Evolutionary conservation across 2,113 vertebrate genomes (phyloP), one percentile per base, ranked within the genome.

Genomic region (Pteruthius melanotis): DNA sequence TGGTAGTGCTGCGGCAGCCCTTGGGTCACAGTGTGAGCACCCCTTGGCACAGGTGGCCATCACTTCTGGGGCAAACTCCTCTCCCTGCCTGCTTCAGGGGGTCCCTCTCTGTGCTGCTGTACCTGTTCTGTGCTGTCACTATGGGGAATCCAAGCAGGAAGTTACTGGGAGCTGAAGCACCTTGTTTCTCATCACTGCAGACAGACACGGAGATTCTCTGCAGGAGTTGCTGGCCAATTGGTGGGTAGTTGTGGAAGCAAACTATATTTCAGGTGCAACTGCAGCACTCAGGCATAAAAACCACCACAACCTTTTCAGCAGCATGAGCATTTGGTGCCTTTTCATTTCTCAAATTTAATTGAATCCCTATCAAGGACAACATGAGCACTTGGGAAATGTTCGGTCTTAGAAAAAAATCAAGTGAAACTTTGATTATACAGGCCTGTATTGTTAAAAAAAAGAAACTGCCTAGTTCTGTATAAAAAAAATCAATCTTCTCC

Each of bases 401-500:
- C 63, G 15, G 44, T 86, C 50, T 45, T 33, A 21, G 31, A 17
- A 74, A 63, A 76, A 78, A 81, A 39, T n/a, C 21, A 84, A 88
- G 53, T 49, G 37, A 68, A 94, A 86, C 47, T 90, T 87, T 81
- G 69, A 88, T 89, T 94, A 74, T 81, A 77, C 42, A 60, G 42
- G 26, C 68, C 31, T 66, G 44, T 54, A 65, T 83, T 94, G 63
- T 81, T 72, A 45, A 66, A 91, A 89, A 77, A 44, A 44, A 42
- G 26, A 84, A 90, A 70, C 60, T 60, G 39, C 56, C 75, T 83
- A 39, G 79, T 72, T 89, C 47, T 66, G 13, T 77, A 87, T 64
- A 9, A 75, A 79, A 91, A 95, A 95, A 94, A 84, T 89, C 87
- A 64, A 93, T 95, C 91, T 95, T 50, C 49, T 93, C 50, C 57